phyloP scores from a whole-genome alignment of 1,140 invertebrate genomes.

The Musca vetustissima region DNA sequence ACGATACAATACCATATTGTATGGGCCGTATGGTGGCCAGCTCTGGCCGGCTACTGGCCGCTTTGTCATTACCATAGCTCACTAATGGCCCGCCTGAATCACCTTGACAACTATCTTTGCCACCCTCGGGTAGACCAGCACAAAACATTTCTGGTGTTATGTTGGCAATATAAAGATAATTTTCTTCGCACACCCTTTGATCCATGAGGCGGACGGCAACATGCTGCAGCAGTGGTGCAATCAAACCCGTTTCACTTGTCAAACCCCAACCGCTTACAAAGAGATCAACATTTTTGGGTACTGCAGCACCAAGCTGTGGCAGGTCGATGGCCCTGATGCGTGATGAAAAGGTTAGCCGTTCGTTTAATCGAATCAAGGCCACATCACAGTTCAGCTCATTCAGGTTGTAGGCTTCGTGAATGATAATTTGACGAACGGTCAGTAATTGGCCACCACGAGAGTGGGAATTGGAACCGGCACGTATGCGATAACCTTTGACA shows the following conservation, averaged over 20 bases:
- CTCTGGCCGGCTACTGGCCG: no score
- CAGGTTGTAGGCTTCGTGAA: slow-evolving; percentile 41
- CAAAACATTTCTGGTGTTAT: slow-evolving; percentile 47
- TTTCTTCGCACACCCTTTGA: slow-evolving; percentile 29
- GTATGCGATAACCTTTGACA: slow-evolving; percentile 38
- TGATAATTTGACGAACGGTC: slow-evolving; percentile 39
- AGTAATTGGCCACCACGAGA: slow-evolving; percentile 40
- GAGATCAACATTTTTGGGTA: slow-evolving; percentile 23
- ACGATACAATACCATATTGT: slow-evolving; percentile 57
- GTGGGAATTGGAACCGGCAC: slow-evolving; percentile 39
- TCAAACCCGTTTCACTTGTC: slow-evolving; percentile 36
- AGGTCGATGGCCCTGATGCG: slow-evolving; percentile 36
- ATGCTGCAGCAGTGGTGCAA: slow-evolving; percentile 37
- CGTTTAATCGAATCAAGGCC: slow-evolving; percentile 42
- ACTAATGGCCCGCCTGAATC: slow-evolving; percentile 50
- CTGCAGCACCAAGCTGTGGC: slow-evolving; percentile 31
- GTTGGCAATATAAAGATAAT: slow-evolving; percentile 41
- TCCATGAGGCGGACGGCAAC: slow-evolving; percentile 40
- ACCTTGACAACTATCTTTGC: slow-evolving; percentile 47
- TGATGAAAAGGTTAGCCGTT: slow-evolving; percentile 38
- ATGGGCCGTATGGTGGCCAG: slow-evolving; percentile 25
- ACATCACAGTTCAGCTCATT: slow-evolving; percentile 46
- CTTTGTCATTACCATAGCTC: slow-evolving; percentile 29
- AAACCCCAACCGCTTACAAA: slow-evolving; percentile 49
- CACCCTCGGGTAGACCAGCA: slow-evolving; percentile 35